Percentiles rank a stretch among this genome's conserved stretches.
Conservation (phyloP, 2,888 invertebrate genomes). For the Tethea ocularis region DNA sequence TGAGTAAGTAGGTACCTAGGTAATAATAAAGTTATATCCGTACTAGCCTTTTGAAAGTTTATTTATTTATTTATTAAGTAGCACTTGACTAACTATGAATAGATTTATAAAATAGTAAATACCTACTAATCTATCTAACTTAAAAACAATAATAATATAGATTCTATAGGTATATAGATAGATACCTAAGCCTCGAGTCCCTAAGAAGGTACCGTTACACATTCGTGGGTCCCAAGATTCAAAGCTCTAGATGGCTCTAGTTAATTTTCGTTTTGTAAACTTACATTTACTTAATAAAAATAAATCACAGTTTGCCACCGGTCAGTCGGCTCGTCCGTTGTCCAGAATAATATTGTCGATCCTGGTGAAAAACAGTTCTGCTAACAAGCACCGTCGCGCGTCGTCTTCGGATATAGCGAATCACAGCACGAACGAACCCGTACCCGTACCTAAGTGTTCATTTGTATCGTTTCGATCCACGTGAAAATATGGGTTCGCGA, state of each 20-base stretch:
- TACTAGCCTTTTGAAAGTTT: too few species aligned
- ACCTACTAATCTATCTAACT: too few species aligned
- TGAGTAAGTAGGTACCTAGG: too few species aligned
- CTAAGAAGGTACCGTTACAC: too few species aligned
- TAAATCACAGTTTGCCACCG: neutral
- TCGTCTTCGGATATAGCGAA: neutral
- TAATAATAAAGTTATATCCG: too few species aligned
- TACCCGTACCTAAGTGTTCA: conserved; percentile 1
- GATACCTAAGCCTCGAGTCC: too few species aligned
- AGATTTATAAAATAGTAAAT: too few species aligned
- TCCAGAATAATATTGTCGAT: neutral
- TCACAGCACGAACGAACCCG: conserved; percentile 9
- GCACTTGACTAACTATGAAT: too few species aligned
- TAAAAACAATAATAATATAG: too few species aligned
- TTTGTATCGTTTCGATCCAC: conserved; percentile 17
- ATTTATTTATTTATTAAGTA: too few species aligned
- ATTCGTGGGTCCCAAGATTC: neutral
- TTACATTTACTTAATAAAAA: neutral
- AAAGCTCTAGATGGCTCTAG: too few species aligned
- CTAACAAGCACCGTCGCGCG: neutral
- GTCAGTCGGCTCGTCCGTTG: neutral
- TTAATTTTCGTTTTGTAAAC: neutral
- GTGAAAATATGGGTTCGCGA: conserved; percentile 39
- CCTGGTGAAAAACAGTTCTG: neutral
- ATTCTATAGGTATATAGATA: too few species aligned